Evolutionary conservation across 2,888 invertebrate species (phyloP), one percentile per base, ranked within the genome.

Genomic region (Drosophila stalkeri): DNA sequence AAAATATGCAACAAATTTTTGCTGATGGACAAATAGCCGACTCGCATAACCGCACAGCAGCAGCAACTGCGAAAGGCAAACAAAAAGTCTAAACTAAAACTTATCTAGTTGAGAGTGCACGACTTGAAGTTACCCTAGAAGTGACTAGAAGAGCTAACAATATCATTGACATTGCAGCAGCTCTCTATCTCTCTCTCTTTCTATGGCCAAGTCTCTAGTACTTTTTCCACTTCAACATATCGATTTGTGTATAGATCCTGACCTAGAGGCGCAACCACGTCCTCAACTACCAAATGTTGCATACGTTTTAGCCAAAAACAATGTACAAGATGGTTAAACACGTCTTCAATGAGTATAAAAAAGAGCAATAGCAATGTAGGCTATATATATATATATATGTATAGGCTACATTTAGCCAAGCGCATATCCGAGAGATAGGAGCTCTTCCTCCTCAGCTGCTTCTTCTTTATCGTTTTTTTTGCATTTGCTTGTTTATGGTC

Each of bases 1-100:
- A 66, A 81, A 81, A 76, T 76, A 82, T 80, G 80, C 76, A 82
- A 73, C 69, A 73, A 80, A 81, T 82, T 80, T 51, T 80, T 71
- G 68, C 47, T 71, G 73, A 82, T 79, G 71, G 65, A 51, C 51
- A 51, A 47, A 71, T 71, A 70, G 49, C 59, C 56, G 35, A 78
- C 31, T 60, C 20, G 54, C 60, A 54, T 39, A 68, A 18, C 49
- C 31, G 12, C 31, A 68, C 52, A 33, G 59, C 56, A 44, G 46
- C 55, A 51, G 47, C 66, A 61, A 51, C 20, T 35, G 37, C 27
- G n/a, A 31, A 11, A 5, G 33, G 18, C 31, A 51, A 1, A 1
- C 18, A 33, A 51, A 51, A 51, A 35, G n/a, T 14, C 18, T 27
- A 27, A 33, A 33, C 49, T 12, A 12, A 51, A 6, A 33, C 7